Evolutionary conservation across 30 jellyfish, hydroid and myxozoan genomes (phyloP).

Genomic region (Aurelia aurita complex sp. Pacific): DNA sequence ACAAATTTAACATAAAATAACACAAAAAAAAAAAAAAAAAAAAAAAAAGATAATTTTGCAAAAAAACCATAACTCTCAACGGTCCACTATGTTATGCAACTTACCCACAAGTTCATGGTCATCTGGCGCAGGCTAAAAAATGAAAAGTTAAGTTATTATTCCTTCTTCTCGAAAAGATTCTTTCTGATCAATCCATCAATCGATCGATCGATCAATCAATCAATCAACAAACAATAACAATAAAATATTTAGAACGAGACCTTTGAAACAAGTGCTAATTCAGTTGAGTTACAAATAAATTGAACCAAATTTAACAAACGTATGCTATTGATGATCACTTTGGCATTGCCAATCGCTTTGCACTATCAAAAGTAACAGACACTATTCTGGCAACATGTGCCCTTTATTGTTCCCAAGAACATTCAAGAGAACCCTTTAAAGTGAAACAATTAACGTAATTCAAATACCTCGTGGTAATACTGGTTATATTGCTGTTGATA

Average conservation of each 20-base stretch:
- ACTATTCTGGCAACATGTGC: too few relatives aligned
- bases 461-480: slow-evolving; percentile 8
- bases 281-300: neutral
- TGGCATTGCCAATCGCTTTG: neutral
- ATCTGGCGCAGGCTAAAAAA: slow-evolving; percentile 34
- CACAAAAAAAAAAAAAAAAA: too few relatives aligned
- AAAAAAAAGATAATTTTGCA: too few relatives aligned
- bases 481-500: slow-evolving; percentile 39
- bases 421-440: too few relatives aligned
- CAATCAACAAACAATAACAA: too few relatives aligned
- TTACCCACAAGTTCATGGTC: slow-evolving; percentile 74
- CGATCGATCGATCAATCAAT: too few relatives aligned
- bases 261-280: neutral
- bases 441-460: neutral
- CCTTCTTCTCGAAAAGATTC: neutral
- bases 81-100: neutral
- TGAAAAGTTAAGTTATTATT: neutral
- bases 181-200: neutral
- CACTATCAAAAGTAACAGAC: too few relatives aligned
- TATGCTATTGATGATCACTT: too few relatives aligned
- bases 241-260: neutral
- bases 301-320: too few relatives aligned
- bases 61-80: too few relatives aligned
- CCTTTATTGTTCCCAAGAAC: too few relatives aligned
- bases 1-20: too few relatives aligned